These are phyloP conservation scores for Podabrus alpinus DNA, from an alignment of 2,888 invertebrate species.

Conservation along the genomic window DNA sequence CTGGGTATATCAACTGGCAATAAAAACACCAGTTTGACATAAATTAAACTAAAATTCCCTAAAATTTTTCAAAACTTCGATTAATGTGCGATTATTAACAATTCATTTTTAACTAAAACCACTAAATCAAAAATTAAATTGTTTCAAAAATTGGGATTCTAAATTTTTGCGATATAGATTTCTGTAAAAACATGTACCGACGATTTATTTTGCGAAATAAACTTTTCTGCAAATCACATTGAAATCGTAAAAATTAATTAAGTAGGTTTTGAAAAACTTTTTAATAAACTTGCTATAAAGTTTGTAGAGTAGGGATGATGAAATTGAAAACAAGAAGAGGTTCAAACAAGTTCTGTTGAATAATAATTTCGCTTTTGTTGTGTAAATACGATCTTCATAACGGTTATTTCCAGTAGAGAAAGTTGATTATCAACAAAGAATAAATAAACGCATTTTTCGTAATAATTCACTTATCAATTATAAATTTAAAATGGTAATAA, in stretches of 20 bases:
- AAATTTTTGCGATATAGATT: background rate
- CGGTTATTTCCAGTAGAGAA: background rate
- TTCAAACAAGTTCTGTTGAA: background rate
- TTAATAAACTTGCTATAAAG: background rate
- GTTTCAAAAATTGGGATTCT: background rate
- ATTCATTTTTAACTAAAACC: background rate
- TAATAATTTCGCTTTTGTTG: background rate
- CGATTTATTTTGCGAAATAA: background rate
- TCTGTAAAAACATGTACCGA: background rate
- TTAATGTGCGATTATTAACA: too few relatives aligned
- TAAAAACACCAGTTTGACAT: background rate
- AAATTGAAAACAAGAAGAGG: background rate
- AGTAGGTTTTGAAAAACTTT: too few relatives aligned
- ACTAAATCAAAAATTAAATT: background rate
- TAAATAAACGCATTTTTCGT: background rate
- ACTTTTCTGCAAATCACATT: background rate
- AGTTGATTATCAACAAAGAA: background rate
- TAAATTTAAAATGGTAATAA: background rate
- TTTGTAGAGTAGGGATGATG: background rate
- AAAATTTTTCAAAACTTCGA: background rate
- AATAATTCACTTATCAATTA: background rate
- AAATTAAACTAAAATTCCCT: background rate
- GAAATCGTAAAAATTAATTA: too few relatives aligned
- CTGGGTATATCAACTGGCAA: constrained; percentile 17
- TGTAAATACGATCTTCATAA: background rate